A percentile compares a stretch with the other conserved stretches of the same genome.
These are phyloP conservation scores for Pseudorhombus dupliciocellatus DNA, from an alignment of 2,113 vertebrate species.

Conservation along the genomic window DNA sequence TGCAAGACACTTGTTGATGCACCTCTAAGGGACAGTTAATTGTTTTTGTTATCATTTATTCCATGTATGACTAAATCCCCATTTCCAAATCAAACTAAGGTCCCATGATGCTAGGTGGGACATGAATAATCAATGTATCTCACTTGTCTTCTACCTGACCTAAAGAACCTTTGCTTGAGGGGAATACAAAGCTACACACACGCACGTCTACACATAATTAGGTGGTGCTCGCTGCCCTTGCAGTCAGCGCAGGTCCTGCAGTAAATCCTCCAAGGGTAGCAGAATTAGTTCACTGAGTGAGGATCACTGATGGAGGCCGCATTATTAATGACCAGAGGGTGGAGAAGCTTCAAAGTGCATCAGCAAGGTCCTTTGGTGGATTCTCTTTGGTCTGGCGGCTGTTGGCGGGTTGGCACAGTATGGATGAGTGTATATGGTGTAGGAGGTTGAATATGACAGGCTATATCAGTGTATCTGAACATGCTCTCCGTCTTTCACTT, in stretches of 20 bases:
- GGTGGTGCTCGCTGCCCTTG: slow-evolving; percentile 13
- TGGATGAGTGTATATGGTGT: slow-evolving; percentile 5
- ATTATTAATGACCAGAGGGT: slow-evolving; percentile 51
- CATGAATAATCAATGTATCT: background rate
- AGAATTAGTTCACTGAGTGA: slow-evolving; percentile 44
- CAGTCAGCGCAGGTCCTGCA: slow-evolving; percentile 22
- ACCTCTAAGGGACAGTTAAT: no score
- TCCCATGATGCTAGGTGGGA: no score
- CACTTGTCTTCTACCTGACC: slow-evolving; percentile 1
- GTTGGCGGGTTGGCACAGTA: background rate
- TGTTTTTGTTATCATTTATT: no score
- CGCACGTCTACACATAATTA: slow-evolving; percentile 5
- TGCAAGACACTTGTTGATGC: background rate
- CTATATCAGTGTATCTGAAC: slow-evolving; percentile 10
- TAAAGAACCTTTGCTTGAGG: slow-evolving; percentile 5
- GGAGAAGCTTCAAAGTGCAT: slow-evolving; percentile 57
- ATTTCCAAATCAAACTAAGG: no score
- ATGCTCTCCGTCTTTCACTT: slow-evolving; percentile 11
- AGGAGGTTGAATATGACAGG: slow-evolving; percentile 10
- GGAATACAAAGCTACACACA: slow-evolving; percentile 12
- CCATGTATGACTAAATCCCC: no score
- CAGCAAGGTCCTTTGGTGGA: slow-evolving; percentile 32
- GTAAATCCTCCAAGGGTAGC: slow-evolving; percentile 34
- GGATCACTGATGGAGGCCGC: slow-evolving; percentile 14
- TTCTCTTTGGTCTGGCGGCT: slow-evolving; percentile 45